Percentiles rank a stretch among this genome's conserved stretches.
These are phyloP conservation scores for Rousettus leschenaultii DNA, from an alignment of 2,113 vertebrate species.

Conservation along the genomic window DNA sequence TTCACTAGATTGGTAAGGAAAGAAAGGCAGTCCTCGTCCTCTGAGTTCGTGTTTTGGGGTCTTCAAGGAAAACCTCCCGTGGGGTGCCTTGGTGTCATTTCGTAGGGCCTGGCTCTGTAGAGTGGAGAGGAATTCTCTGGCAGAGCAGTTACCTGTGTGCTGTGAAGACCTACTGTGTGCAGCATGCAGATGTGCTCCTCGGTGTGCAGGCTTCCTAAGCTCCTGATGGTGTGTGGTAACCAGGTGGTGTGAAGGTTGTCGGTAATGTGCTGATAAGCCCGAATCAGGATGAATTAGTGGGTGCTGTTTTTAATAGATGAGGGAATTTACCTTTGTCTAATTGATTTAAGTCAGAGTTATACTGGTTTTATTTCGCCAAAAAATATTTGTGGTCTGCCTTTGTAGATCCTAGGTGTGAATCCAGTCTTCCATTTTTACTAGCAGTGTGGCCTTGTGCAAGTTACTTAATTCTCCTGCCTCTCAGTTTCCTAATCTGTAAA, in stretches of 20 bases:
- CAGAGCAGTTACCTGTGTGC: background rate
- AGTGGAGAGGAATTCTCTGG: background rate
- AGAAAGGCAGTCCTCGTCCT: background rate
- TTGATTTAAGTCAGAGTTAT: background rate
- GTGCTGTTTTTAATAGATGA: background rate
- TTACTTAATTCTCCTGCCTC: background rate
- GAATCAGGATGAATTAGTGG: background rate
- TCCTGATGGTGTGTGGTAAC: background rate
- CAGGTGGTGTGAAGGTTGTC: no score
- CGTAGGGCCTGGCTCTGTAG: background rate
- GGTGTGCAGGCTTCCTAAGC: background rate
- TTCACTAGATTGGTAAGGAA: background rate
- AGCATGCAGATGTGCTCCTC: background rate
- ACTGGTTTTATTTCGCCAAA: background rate
- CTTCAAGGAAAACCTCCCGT: background rate
- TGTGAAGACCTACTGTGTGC: no score
- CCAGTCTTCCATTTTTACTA: background rate
- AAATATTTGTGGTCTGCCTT: background rate
- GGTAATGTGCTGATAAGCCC: background rate
- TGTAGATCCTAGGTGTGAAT: background rate
- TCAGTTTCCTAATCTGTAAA: background rate
- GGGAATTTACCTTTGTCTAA: background rate
- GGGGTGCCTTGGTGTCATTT: background rate
- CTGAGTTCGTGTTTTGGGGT: background rate
- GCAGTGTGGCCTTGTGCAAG: background rate